Conservation (phyloP, 2,888 invertebrate genomes). For the Diarsia dahlii region DNA sequence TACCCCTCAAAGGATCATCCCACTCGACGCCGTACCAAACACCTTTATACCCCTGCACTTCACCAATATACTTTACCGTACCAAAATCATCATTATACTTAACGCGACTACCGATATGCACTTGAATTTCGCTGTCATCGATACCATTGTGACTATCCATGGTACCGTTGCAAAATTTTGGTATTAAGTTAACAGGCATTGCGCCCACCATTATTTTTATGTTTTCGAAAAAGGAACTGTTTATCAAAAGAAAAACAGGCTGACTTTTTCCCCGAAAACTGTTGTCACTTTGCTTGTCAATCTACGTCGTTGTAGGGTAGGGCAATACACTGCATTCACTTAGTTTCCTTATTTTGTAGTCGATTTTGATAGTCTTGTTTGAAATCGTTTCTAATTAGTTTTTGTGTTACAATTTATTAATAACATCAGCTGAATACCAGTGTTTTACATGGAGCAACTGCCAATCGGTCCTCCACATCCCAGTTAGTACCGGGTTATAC, state of each 20-base stretch:
- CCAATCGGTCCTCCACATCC: no score
- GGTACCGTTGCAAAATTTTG: slow-evolving; percentile 89
- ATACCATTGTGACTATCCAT: slow-evolving; percentile 89
- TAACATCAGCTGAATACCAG: no score
- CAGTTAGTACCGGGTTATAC: no score
- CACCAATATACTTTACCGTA: slow-evolving; percentile 94
- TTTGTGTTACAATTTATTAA: no score
- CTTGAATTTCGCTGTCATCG: slow-evolving; percentile 85
- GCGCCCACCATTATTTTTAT: slow-evolving; percentile 89
- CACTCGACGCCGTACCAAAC: slow-evolving; percentile 99
- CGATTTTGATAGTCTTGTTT: not conserved
- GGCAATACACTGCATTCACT: not conserved
- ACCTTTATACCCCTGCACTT: slow-evolving; percentile 93
- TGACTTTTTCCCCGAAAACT: slow-evolving; percentile 79
- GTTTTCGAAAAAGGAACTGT: slow-evolving; percentile 88
- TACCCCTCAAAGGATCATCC: slow-evolving; percentile 97
- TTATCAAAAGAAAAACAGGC: slow-evolving; percentile 86
- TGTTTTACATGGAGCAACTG: no score
- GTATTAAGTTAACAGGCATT: slow-evolving; percentile 89
- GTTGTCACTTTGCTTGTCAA: slow-evolving; percentile 64
- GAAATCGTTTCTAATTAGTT: not conserved
- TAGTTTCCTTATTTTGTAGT: not conserved
- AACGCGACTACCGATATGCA: slow-evolving; percentile 87
- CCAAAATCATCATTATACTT: slow-evolving; percentile 86
- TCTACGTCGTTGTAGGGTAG: slow-evolving; percentile 14